Percentiles rank a stretch among this genome's conserved stretches.
Evolutionary conservation across 1,140 invertebrate species (phyloP).

Genomic region (Drosophila neocordata): DNA sequence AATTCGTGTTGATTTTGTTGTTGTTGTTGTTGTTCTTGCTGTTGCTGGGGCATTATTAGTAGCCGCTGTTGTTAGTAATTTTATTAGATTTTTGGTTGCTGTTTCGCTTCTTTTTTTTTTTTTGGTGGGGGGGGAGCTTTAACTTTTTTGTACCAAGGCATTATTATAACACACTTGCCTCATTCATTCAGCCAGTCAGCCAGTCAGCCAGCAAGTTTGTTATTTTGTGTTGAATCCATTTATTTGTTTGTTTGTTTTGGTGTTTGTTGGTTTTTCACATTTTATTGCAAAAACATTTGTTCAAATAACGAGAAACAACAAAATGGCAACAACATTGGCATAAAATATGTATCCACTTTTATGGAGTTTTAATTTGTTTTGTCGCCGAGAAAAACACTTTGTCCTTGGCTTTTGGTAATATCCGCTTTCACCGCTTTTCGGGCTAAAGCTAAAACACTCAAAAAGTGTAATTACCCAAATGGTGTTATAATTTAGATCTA

Average conservation of each 20-base stretch:
- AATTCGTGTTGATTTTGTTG: conserved; percentile 42
- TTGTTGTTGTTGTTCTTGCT: conserved; percentile 16
- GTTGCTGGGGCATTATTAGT: conserved; percentile 40
- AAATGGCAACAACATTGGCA: conserved; percentile 46
- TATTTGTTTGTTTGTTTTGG: conserved; percentile 2
- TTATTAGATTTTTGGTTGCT: conserved; percentile 67
- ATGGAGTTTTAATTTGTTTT: conserved; percentile 82
- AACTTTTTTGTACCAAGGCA: conserved; percentile 25
- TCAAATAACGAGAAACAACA: conserved; percentile 56
- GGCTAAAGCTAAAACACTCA: conserved; percentile 63
- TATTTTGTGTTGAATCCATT: conserved; percentile 3
- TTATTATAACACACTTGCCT: conserved; percentile 47
- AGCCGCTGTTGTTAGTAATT: conserved; percentile 52
- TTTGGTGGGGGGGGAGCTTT: too few species aligned
- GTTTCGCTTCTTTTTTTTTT: conserved; percentile 36
- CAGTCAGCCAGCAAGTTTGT: background rate
- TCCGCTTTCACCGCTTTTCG: conserved; percentile 52
- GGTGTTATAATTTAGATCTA: conserved; percentile 76
- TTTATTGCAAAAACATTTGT: conserved; percentile 78
- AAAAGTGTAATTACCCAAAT: conserved; percentile 80
- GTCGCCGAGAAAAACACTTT: conserved; percentile 69
- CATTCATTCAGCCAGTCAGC: background rate
- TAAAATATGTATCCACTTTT: conserved; percentile 76
- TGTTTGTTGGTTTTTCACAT: conserved; percentile 50
- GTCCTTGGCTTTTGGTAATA: conserved; percentile 45